Conservation (phyloP, 2,888 invertebrate genomes). For the Girardia tigrina region DNA sequence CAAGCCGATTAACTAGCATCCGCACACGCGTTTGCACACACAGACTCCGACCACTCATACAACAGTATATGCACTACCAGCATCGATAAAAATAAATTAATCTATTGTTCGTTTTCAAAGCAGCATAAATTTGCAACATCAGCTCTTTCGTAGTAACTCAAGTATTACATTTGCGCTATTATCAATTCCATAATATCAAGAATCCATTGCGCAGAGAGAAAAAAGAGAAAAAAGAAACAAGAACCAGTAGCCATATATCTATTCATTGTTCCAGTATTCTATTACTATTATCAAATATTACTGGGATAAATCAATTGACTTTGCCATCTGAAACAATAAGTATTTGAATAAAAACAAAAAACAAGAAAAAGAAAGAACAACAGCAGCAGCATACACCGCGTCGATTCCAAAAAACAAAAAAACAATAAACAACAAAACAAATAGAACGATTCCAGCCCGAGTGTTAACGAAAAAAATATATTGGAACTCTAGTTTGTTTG, state of each 20-base stretch:
- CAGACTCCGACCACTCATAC: conserved; percentile 5
- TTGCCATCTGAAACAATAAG: neutral
- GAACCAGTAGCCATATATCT: conserved; percentile 6
- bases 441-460: conserved; percentile 11
- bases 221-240: neutral
- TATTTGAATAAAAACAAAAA: too few species aligned
- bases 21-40: conserved; percentile 12
- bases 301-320: conserved; percentile 23
- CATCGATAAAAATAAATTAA: conserved; percentile 23
- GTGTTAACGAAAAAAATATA: neutral
- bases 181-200: conserved; percentile 16
- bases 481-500: neutral
- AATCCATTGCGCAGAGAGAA: conserved; percentile 4
- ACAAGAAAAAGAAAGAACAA: neutral
- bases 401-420: too few species aligned
- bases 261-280: conserved; percentile 18
- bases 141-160: conserved; percentile 23
- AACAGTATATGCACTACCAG: conserved; percentile 17
- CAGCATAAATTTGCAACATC: conserved; percentile 23
- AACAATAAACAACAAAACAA: too few species aligned
- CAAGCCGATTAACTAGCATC: neutral
- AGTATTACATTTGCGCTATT: conserved; percentile 23
- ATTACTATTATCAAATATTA: conserved; percentile 17
- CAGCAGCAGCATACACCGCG: neutral
- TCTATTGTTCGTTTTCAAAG: conserved; percentile 19